phyloP scores from a whole-genome alignment of 30 jellyfish, hydroid and myxozoan species.

The Hydractinia echinata region DNA sequence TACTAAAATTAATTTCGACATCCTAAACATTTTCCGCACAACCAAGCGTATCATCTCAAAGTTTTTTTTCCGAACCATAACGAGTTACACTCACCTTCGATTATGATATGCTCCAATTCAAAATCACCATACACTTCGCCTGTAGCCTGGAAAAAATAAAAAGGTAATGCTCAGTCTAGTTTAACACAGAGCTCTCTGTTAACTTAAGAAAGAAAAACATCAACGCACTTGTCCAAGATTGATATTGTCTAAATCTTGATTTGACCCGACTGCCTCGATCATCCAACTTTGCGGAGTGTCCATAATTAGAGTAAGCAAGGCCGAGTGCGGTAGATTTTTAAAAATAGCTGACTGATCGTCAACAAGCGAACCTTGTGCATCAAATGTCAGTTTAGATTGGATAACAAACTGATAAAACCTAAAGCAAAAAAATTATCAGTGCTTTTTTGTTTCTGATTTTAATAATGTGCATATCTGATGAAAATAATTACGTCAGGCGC shows the following conservation, averaged over 20 bases:
- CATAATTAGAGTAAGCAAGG: conserved; percentile 71
- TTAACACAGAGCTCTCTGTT: neutral
- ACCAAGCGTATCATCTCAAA: neutral
- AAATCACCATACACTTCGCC: conserved; percentile 77
- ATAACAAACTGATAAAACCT: conserved; percentile 88
- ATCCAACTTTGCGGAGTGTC: conserved; percentile 95
- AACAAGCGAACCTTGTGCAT: conserved; percentile 38
- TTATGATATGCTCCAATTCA: conserved; percentile 79
- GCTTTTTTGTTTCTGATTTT: too few species aligned
- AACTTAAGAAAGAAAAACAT: neutral
- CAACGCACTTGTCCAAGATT: conserved; percentile 61
- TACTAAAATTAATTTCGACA: too few species aligned
- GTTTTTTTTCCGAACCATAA: neutral
- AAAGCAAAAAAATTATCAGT: neutral
- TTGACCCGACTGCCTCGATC: conserved; percentile 83
- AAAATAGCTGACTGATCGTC: conserved; percentile 67
- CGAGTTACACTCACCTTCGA: conserved; percentile 58
- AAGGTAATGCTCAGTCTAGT: neutral
- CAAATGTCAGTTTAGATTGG: conserved; percentile 75
- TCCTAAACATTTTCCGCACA: too few species aligned
- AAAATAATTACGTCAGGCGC: too few species aligned
- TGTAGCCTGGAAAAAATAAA: conserved; percentile 43
- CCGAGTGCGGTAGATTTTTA: conserved; percentile 79
- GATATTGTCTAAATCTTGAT: conserved; percentile 81
- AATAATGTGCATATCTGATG: too few species aligned